Evolutionary conservation across 2,888 invertebrate genomes (phyloP), one percentile per base, ranked within the genome.

Genomic region (Nasonovia ribisnigri): DNA sequence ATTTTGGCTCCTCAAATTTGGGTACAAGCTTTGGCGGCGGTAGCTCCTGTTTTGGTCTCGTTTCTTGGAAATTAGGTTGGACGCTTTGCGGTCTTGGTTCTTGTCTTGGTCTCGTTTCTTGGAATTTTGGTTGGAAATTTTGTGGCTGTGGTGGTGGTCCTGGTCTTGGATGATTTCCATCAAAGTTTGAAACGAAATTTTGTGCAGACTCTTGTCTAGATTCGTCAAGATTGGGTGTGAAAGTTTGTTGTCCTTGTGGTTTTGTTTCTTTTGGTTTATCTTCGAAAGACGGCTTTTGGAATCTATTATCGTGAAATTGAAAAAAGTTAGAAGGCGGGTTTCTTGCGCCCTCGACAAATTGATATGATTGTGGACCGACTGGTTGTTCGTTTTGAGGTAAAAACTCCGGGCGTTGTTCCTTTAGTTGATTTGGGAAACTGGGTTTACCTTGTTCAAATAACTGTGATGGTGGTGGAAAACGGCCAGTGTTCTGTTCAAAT

Each of bases 401-500:
- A 67, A 87, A 86, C 42, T 94, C 77, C 1, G 90, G 94, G 1
- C 94, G 92, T 11, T 93, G 91, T 60, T 89, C 90, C 86, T 94
- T 93, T 26, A 84, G 24, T 26, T 93, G 93, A 90, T 51, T 91
- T 3, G 48, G 20, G 60, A 91, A 91, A 60, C n/a, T 67, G 29
- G 91, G 91, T 94, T 94, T 92, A 88, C 42, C 88, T 92, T 92
- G 94, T 86, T 89, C 86, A 60, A 93, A 93, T 43, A 90, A 42
- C 13, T 90, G 93, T 6, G 93, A 93, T 67, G 93, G 92, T 36
- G 92, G 96, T 4, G 88, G 91, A 42, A 88, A 93, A 84, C 67
- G 90, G 36, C 88, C 54, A 42, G 54, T 46, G 0, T 91, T 96
- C 92, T 95, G 95, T 95, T 96, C 95, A 86, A 96, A 96, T 60